Evolutionary conservation across 53 echinoderm and acorn worm genomes (phyloP), one percentile per base, ranked within the genome.

Genomic region (Arbacia lixula): DNA sequence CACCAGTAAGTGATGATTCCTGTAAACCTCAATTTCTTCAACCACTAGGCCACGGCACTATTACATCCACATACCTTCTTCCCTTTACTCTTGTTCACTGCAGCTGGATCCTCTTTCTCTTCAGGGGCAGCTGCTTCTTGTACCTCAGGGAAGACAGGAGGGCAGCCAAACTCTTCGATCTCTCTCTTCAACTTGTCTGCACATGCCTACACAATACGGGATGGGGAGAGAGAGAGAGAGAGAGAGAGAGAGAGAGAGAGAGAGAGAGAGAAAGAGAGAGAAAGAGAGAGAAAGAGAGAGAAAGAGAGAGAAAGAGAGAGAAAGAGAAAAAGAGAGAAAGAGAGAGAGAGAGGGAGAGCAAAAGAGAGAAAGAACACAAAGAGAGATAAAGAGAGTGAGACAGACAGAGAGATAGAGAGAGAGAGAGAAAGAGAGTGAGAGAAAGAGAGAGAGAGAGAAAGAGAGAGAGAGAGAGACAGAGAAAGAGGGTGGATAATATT

Each of bases 151-250:
- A 99, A 99, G 19, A 39, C 29, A 30, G 99, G 99, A 28, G 99
- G 99, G 38, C 89, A 92, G n/a, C 99, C 99, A 89, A 83, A 99
- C 19, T 95, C 94, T 27, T 82, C 60, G 51, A 99, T 99, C 83
- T 99, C 99, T 55, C 94, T 80, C 76, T 94, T 95, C 81, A 99
- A 46, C 74, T 99, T 99, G 60, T 99, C 99, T 31, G 99, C 90
- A 83, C 99, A 99, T 11, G 99, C 99, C 99, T 99, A 66, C n/a
- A 46, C 8, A 46, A 46, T 10, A 14, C 9, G 8, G 14, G 9
- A 46, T 8, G 49, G 49, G 14, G 49, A 46, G 14, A 10, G 49
- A 46, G 49, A 46, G 14, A 46, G 49, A 10, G 8, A 46, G 49
- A 46, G 49, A 14, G 14, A 46, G 49, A 14, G 14, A 10, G 14